Evolutionary conservation across 1,140 invertebrate species (phyloP).

Genomic region (Heliconius nattereri): DNA sequence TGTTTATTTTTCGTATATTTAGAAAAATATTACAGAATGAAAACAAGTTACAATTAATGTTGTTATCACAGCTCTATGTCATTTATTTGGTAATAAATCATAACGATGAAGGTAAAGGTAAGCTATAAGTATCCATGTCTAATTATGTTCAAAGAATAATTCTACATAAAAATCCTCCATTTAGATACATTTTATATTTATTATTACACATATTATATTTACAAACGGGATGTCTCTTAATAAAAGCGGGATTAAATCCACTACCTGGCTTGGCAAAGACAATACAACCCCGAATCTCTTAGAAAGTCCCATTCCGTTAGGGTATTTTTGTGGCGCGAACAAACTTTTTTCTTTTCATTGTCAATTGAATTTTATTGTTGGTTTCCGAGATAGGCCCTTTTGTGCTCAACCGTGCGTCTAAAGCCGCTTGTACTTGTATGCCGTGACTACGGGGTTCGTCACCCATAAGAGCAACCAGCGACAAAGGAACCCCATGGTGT

Average conservation of each 20-base stretch:
- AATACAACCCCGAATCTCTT: conserved; percentile 70
- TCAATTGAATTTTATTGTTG: conserved; percentile 81
- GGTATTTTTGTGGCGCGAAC: conserved; percentile 65
- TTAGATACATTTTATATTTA: background rate
- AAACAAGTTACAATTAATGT: background rate
- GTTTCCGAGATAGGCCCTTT: conserved; percentile 75
- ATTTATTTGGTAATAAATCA: background rate
- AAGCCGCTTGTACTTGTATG: conserved; percentile 69
- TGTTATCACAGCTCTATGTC: background rate
- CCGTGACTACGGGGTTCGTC: conserved; percentile 39
- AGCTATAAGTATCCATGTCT: background rate
- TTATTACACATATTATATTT: background rate
- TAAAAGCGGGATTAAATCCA: conserved; percentile 57
- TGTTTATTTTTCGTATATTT: conserved; percentile 11
- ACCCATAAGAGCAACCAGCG: conserved; percentile 62
- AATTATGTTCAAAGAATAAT: background rate
- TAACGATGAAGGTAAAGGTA: background rate
- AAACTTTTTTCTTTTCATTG: conserved; percentile 71
- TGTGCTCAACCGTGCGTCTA: conserved; percentile 75
- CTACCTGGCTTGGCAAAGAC: conserved; percentile 61
- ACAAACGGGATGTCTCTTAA: background rate
- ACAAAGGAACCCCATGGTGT: conserved; percentile 67
- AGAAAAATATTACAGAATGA: background rate
- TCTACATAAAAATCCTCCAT: background rate
- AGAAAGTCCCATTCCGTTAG: conserved; percentile 69